A percentile compares a stretch with the other conserved stretches of the same genome.
These are phyloP conservation scores for Pygoscelis antarcticus DNA, from an alignment of 2,113 vertebrate species.

Conservation along the genomic window DNA sequence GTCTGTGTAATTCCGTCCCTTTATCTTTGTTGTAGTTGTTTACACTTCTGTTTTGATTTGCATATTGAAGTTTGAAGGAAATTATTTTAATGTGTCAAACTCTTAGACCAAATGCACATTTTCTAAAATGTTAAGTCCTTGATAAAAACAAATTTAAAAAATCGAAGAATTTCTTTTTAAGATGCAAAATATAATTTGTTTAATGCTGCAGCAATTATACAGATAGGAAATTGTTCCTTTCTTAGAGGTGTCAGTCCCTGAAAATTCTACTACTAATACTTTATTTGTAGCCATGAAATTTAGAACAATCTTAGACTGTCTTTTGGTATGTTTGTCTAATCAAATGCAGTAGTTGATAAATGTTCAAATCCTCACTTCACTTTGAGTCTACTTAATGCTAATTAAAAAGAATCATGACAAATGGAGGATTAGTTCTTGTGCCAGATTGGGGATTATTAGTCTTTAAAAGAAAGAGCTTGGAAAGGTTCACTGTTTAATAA, in stretches of 20 bases:
- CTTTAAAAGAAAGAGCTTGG: constrained; percentile 67
- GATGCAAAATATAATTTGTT: not conserved
- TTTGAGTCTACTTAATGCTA: constrained; percentile 62
- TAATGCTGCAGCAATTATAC: not conserved
- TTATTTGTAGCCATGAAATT: not conserved
- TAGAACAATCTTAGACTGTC: not conserved
- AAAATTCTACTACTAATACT: not conserved
- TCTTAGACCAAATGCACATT: not conserved
- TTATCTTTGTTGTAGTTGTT: not conserved
- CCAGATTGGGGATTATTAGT: constrained; percentile 69
- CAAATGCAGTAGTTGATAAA: constrained; percentile 65
- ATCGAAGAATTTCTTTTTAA: not conserved
- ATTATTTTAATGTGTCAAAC: not conserved
- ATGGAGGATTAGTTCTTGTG: constrained; percentile 64
- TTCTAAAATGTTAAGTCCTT: not conserved
- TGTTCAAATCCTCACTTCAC: constrained; percentile 59
- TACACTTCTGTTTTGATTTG: not conserved
- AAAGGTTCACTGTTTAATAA: constrained; percentile 71
- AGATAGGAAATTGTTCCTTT: not conserved
- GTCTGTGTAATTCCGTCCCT: not conserved
- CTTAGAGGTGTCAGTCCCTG: not conserved
- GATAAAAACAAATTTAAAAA: not conserved
- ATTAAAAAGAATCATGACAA: constrained; percentile 78
- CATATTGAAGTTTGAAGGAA: not conserved
- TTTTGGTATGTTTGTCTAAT: constrained; percentile 11